Evolutionary conservation across 1,140 invertebrate species (phyloP).

Genomic region (Ectropis grisescens): DNA sequence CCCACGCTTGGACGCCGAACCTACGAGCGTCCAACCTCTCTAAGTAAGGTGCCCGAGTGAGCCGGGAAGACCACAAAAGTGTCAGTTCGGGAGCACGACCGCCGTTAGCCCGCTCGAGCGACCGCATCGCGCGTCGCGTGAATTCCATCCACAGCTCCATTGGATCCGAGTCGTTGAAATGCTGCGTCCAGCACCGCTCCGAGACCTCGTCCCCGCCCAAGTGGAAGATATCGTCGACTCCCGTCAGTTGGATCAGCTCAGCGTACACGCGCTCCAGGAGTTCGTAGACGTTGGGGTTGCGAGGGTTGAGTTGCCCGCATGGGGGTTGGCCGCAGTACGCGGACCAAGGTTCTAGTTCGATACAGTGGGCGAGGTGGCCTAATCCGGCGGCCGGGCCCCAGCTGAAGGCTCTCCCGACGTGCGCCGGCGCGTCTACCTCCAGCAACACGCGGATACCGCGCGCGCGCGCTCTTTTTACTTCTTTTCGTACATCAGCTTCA

Average conservation of each 20-base stretch:
- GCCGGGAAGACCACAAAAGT: slow-evolving; percentile 84
- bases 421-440: slow-evolving; percentile 86
- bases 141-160: slow-evolving; percentile 84
- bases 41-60: slow-evolving; percentile 81
- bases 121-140: slow-evolving; percentile 74
- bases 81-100: slow-evolving; percentile 74
- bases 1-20: slow-evolving; percentile 81
- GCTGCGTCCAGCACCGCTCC: slow-evolving; percentile 78
- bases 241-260: slow-evolving; percentile 77
- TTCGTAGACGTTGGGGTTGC: slow-evolving; percentile 81
- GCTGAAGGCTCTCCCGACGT: slow-evolving; percentile 85
- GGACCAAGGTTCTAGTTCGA: slow-evolving; percentile 83
- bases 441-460: slow-evolving; percentile 79
- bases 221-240: slow-evolving; percentile 80
- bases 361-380: slow-evolving; percentile 79
- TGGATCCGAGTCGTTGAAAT: slow-evolving; percentile 80
- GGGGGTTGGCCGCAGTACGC: slow-evolving; percentile 85
- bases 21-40: slow-evolving; percentile 71
- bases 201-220: slow-evolving; percentile 88
- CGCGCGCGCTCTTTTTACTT: slow-evolving; percentile 76
- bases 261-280: slow-evolving; percentile 77
- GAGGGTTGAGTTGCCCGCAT: slow-evolving; percentile 86
- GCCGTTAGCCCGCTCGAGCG: slow-evolving; percentile 76
- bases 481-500: slow-evolving; percentile 74
- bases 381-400: slow-evolving; percentile 79